Evolutionary conservation across 2,888 invertebrate species (phyloP).

Genomic region (Pedicia rivosa): DNA sequence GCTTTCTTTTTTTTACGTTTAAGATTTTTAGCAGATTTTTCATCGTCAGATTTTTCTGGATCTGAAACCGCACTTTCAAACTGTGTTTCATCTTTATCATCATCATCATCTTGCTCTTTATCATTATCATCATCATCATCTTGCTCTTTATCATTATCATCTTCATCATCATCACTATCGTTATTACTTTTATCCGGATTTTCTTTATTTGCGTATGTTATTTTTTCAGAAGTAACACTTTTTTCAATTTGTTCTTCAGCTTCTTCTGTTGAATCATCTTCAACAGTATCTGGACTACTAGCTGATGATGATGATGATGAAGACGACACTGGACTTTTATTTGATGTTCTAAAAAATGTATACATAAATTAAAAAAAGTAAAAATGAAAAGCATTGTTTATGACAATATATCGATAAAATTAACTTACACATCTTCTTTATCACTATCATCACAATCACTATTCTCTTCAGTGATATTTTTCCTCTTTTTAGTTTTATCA

Average conservation of each 20-base stretch:
- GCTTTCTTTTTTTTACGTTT: constrained; percentile 5
- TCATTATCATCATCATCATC: neutral
- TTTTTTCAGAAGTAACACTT: no score
- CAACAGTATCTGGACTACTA: no score
- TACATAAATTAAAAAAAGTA: no score
- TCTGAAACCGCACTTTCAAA: no score
- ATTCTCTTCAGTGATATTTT: neutral
- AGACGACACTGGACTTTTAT: no score
- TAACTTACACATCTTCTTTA: neutral
- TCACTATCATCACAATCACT: neutral
- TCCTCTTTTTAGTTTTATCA: neutral
- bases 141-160: neutral
- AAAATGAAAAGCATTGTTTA: no score
- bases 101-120: neutral
- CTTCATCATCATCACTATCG: constrained; percentile 1
- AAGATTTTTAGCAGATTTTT: neutral
- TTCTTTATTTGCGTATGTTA: no score
- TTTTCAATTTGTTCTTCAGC: no score
- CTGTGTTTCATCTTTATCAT: neutral
- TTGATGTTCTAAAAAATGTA: no score
- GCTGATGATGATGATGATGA: no score
- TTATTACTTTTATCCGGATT: neutral
- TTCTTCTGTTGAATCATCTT: no score
- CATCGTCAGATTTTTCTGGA: neutral
- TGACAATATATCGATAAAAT: no score